These are phyloP conservation scores for Blennius ocellaris DNA, from an alignment of 2,113 vertebrate species.

Conservation along the genomic window DNA sequence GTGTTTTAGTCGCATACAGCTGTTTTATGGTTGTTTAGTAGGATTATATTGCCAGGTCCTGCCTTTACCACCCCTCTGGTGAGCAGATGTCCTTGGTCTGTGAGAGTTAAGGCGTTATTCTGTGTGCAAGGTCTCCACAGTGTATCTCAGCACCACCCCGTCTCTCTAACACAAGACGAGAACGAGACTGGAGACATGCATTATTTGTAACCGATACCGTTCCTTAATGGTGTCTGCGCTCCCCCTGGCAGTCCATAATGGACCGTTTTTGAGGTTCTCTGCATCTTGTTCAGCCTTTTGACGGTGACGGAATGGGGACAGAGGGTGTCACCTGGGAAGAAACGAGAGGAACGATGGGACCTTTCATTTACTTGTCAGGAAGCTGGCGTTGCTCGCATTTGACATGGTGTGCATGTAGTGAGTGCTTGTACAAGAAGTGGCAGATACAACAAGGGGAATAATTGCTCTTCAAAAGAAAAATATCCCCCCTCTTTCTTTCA, in stretches of 20 bases:
- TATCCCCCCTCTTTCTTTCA: conserved; percentile 40
- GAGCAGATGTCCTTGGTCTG: conserved; percentile 66
- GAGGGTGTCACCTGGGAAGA: conserved; percentile 80
- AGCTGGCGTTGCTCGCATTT: conserved; percentile 69
- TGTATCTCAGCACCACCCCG: conserved; percentile 50
- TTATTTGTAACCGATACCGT: conserved; percentile 85
- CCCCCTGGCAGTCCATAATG: conserved; percentile 81
- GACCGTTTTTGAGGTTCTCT: conserved; percentile 79
- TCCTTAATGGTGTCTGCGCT: conserved; percentile 81
- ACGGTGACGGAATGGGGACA: conserved; percentile 86
- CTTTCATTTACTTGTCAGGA: conserved; percentile 81
- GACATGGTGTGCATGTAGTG: conserved; percentile 72
- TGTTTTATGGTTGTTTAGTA: conserved; percentile 41
- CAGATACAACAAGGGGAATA: conserved; percentile 60
- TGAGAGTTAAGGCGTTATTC: conserved; percentile 49
- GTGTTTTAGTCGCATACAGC: conserved; percentile 15
- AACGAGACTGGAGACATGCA: conserved; percentile 79
- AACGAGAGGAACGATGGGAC: conserved; percentile 76
- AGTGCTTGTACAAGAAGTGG: conserved; percentile 59
- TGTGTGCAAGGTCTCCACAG: conserved; percentile 51
- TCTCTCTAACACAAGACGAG: conserved; percentile 69
- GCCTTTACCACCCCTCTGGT: conserved; percentile 35
- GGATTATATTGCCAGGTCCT: conserved; percentile 24
- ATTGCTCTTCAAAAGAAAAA: conserved; percentile 57
- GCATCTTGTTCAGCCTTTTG: conserved; percentile 76